Evolutionary conservation across 2,888 invertebrate species (phyloP), one percentile per base, ranked within the genome.

Genomic region (Dione vanillae): DNA sequence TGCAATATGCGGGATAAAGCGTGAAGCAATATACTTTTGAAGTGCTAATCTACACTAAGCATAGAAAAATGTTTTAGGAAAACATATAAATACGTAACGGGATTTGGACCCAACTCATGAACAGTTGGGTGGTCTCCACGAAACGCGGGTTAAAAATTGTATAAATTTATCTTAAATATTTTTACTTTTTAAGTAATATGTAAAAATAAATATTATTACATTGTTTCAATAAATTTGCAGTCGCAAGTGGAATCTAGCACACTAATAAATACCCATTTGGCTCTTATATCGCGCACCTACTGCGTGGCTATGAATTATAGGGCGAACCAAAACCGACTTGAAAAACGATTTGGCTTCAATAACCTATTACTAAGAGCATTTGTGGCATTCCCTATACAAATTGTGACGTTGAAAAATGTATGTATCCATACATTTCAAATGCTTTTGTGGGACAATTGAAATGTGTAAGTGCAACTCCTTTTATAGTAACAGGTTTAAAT

Each of bases 251-350:
- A 62, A 49, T 62, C 45, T 47, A 62, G 47, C 49, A 49, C 35
- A 49, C n/a, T 16, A 62, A 62, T 62, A 62, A 62, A 40, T 67
- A 58, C 58, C 40, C 49, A 67, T 67, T 67, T 37, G 58, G 40
- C 58, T 49, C 19, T 58, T 67, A 58, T 59, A 67, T 67, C 47
- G 67, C 47, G 58, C 47, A 54, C 54, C 43, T 56, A 66, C 56
- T 45, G 56, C 66, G 56, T 58, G 45, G 41, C 66, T 56, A 45
- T 67, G 51, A 67, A 61, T 59, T 61, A 61, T 61, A 59, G 51
- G 49, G 5, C 20, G 59, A 61, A 49, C 49, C 58, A 19, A 41
- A 59, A 41, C 51, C 47, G 47, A 45, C 27, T 47, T 19, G 64
- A 49, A 64, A 49, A 64, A 64, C 64, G 35, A 47, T 35, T 64